These are phyloP conservation scores for Elephas maximus DNA, from an alignment of 2,113 vertebrate genomes.

Conservation along the genomic window DNA sequence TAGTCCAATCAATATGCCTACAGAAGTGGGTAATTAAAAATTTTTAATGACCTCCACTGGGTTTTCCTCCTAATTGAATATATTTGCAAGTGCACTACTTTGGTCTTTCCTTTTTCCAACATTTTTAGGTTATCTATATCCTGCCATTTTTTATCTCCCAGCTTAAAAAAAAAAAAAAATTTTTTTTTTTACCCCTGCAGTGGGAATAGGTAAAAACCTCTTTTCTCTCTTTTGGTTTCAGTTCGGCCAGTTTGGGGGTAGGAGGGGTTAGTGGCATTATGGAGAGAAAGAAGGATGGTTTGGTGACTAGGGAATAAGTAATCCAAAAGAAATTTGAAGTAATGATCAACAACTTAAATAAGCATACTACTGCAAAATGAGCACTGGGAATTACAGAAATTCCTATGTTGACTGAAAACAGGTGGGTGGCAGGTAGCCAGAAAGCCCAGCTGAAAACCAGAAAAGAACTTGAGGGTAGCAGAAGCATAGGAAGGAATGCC, in stretches of 20 bases:
- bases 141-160: background rate
- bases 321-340: background rate
- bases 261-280: background rate
- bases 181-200: background rate
- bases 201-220: background rate
- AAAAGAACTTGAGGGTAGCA: background rate
- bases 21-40: slow-evolving; percentile 61
- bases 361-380: background rate
- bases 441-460: background rate
- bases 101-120: background rate
- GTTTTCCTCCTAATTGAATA: slow-evolving; percentile 62
- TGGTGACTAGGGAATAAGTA: background rate
- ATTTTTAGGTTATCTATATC: background rate
- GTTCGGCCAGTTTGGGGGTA: background rate
- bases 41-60: slow-evolving; percentile 49
- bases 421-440: background rate
- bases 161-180: too few relatives aligned
- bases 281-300: background rate
- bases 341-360: background rate
- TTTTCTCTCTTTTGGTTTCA: slow-evolving; percentile 19
- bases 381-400: background rate
- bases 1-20: slow-evolving; percentile 4
- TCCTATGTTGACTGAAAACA: background rate
- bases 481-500: background rate
- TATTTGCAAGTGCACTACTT: background rate